Percentiles rank a stretch among this genome's conserved stretches.
Conservation (phyloP, 92 coral and sea anemone genomes). For the Virgularia gustaviana region DNA sequence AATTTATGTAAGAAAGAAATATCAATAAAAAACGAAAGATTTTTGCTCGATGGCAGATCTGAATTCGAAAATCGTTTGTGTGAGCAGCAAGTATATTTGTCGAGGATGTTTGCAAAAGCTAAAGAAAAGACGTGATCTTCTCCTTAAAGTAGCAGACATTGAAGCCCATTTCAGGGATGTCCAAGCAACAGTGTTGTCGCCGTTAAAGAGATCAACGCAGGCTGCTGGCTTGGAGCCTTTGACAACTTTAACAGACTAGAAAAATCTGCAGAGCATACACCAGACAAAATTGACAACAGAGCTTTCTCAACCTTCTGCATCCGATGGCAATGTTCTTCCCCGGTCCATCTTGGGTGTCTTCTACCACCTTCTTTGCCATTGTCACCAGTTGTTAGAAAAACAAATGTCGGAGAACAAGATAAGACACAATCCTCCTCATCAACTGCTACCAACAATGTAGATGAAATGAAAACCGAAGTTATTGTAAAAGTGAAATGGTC, state of each 20-base stretch:
- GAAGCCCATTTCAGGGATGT: conserved; percentile 5
- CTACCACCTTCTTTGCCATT: conserved; percentile 1
- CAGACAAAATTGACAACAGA: no score
- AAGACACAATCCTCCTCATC: not conserved
- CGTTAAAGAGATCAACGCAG: conserved; percentile 8
- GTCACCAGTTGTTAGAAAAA: not conserved
- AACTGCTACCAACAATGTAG: not conserved
- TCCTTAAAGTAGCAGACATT: not conserved
- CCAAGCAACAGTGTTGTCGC: not conserved
- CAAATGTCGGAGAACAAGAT: not conserved
- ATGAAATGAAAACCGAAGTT: conserved; percentile 31
- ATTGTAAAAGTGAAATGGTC: conserved; percentile 52
- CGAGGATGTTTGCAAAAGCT: conserved; percentile 16
- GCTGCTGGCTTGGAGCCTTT: not conserved
- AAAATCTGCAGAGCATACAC: conserved; percentile 15
- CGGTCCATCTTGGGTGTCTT: conserved; percentile 3
- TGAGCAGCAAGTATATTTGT: conserved; percentile 13
- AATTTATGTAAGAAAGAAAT: not conserved
- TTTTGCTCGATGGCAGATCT: not conserved
- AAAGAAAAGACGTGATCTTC: conserved; percentile 20
- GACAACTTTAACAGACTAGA: not conserved
- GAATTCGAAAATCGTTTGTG: not conserved
- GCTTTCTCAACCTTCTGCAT: not conserved
- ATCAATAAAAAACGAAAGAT: not conserved
- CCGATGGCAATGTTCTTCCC: no score